These are phyloP conservation scores for Listronotus bonariensis DNA, from an alignment of 1,140 invertebrate genomes.

Conservation along the genomic window DNA sequence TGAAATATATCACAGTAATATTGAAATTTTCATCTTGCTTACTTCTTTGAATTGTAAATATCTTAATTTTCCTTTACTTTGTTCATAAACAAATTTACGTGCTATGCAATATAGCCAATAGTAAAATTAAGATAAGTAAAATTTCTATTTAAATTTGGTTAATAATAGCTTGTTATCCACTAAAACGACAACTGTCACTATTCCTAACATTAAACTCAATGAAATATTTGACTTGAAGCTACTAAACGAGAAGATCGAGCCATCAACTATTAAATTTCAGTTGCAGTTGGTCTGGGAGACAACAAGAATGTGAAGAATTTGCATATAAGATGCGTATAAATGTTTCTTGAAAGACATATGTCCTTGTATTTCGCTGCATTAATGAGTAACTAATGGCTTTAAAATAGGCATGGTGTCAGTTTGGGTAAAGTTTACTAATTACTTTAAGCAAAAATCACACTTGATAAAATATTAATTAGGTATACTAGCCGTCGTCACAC, in stretches of 20 bases:
- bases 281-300: constrained; percentile 19
- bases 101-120: too few relatives aligned
- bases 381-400: constrained; percentile 25
- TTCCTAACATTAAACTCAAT: constrained; percentile 8
- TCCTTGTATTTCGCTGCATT: constrained; percentile 18
- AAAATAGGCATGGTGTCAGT: constrained; percentile 17
- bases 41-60: too few relatives aligned
- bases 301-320: constrained; percentile 21
- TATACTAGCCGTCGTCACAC: too few relatives aligned
- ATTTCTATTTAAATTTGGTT: constrained; percentile 2
- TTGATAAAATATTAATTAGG: too few relatives aligned
- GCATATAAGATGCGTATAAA: constrained; percentile 26
- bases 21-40: too few relatives aligned
- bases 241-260: constrained; percentile 16
- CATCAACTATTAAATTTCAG: constrained; percentile 28
- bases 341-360: constrained; percentile 29
- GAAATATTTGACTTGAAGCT: constrained; percentile 16
- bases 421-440: constrained; percentile 13
- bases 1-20: too few relatives aligned
- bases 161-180: constrained; percentile 12
- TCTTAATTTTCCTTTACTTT: too few relatives aligned
- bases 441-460: too few relatives aligned
- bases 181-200: constrained; percentile 10
- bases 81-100: too few relatives aligned
- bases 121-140: too few relatives aligned